Evolutionary conservation across 2,797 vertebrate species (phyloP).

Genomic region (Buceros bicornis): DNA sequence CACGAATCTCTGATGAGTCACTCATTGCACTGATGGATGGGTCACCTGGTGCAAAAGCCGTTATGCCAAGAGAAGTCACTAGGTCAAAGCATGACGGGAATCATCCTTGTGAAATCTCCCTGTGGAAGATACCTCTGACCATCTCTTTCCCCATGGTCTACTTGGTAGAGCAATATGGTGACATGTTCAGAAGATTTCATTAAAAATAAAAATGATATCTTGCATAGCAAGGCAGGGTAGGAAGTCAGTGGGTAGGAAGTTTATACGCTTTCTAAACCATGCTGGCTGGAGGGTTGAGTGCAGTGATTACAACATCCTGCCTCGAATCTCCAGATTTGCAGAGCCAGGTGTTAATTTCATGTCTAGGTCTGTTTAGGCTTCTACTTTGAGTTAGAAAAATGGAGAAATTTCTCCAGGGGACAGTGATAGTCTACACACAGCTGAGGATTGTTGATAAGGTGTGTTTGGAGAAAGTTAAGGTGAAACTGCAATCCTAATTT

Average conservation of each 20-base stretch:
- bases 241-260: slow-evolving; percentile 39
- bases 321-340: slow-evolving; percentile 3
- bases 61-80: slow-evolving; percentile 28
- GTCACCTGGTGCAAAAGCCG: neutral
- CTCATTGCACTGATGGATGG: neutral
- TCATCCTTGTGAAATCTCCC: slow-evolving; percentile 11
- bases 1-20: slow-evolving; percentile 15
- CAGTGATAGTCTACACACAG: neutral
- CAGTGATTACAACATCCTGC: neutral
- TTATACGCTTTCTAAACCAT: slow-evolving; percentile 13
- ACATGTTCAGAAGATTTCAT: neutral
- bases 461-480: neutral
- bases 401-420: neutral
- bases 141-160: neutral
- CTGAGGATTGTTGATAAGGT: neutral
- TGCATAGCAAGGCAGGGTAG: neutral
- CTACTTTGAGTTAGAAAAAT: neutral
- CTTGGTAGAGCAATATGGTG: neutral
- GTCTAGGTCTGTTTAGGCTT: neutral
- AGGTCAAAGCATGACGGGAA: neutral
- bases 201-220: slow-evolving; percentile 45
- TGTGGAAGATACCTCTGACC: neutral
- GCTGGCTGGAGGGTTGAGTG: neutral
- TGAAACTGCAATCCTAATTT: neutral
- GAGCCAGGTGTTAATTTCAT: neutral